phyloP scores from a whole-genome alignment of 2,797 vertebrate species.

The Pangasius djambal region DNA sequence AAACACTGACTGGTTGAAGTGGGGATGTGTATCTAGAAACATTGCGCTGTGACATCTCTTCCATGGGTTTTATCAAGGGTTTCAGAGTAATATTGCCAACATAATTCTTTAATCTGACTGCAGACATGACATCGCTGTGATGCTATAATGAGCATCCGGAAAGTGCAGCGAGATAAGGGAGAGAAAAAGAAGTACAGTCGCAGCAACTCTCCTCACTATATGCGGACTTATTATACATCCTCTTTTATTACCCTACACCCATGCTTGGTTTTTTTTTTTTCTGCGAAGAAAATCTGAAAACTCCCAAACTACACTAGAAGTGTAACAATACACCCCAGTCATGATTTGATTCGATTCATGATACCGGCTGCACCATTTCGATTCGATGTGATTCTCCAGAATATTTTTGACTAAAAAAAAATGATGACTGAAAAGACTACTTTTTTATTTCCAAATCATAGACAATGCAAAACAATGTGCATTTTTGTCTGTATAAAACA shows the following conservation, averaged over 20 bases:
- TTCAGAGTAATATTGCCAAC: background rate
- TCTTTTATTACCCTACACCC: background rate
- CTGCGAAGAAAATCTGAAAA: background rate
- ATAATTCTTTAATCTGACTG: constrained; percentile 16
- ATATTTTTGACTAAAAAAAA: background rate
- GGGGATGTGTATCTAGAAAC: background rate
- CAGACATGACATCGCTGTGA: background rate
- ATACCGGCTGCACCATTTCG: background rate
- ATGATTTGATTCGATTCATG: background rate
- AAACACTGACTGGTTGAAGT: background rate
- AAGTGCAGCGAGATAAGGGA: background rate
- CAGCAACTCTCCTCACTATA: too few species aligned
- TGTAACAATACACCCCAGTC: background rate
- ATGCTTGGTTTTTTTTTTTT: background rate
- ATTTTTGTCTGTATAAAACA: background rate
- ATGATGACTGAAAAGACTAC: background rate
- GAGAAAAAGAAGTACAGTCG: background rate
- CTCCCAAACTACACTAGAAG: background rate
- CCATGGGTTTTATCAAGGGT: background rate
- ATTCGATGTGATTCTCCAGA: background rate
- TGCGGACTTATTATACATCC: background rate
- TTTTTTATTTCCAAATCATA: background rate
- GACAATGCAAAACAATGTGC: background rate
- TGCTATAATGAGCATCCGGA: background rate
- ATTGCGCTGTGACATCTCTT: background rate